Percentiles rank a stretch among this genome's conserved stretches.
Conservation (phyloP, 2,113 vertebrate genomes). For the Loxodonta africana region DNA sequence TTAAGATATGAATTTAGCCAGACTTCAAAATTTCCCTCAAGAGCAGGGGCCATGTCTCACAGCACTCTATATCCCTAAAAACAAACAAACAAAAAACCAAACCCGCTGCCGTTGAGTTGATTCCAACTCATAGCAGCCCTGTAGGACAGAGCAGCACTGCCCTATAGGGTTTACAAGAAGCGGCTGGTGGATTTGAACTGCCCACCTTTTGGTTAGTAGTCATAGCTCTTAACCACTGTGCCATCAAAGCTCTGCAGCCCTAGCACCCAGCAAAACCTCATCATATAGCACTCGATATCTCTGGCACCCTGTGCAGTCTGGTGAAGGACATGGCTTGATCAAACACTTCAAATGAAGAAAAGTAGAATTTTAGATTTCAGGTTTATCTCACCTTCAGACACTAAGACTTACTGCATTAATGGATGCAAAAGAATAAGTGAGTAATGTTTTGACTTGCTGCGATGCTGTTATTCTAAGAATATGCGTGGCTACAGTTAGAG, state of each 20-base stretch:
- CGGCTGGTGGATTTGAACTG: too few species aligned
- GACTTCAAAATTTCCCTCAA: not conserved
- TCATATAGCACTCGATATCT: too few species aligned
- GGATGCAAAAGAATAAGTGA: not conserved
- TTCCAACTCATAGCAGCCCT: too few species aligned
- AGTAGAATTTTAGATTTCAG: not conserved
- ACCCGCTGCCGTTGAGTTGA: too few species aligned
- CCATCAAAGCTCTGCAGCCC: not conserved
- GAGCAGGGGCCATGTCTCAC: not conserved
- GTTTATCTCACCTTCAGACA: not conserved
- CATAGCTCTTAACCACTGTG: too few species aligned
- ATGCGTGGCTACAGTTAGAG: not conserved
- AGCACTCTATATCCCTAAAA: not conserved
- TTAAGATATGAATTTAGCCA: not conserved
- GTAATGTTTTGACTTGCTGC: not conserved
- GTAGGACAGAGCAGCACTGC: too few species aligned
- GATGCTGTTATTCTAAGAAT: not conserved
- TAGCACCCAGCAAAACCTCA: not conserved
- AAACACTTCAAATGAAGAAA: not conserved
- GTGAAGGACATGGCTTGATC: not conserved
- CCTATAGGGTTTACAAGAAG: too few species aligned
- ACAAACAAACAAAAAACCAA: too few species aligned
- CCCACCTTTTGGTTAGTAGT: too few species aligned
- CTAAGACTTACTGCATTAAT: not conserved
- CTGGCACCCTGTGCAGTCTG: not conserved